Conservation (phyloP, 2,113 vertebrate genomes). For the Hiodon alosoides region DNA sequence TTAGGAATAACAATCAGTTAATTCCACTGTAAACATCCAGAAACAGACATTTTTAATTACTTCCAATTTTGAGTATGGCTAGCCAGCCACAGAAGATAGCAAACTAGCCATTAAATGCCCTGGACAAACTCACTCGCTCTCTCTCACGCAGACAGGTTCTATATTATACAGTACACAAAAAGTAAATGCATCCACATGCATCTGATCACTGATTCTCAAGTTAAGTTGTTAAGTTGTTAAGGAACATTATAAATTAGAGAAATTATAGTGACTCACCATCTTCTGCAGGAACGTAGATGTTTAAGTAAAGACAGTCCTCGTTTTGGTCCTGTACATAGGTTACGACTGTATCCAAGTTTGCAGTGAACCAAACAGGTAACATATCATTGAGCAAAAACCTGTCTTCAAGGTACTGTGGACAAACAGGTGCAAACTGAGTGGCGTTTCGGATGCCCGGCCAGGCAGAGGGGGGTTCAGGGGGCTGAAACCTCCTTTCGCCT, state of each 20-base stretch:
- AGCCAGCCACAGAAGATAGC: no score
- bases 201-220: not conserved
- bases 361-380: slow-evolving; percentile 73
- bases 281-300: slow-evolving; percentile 74
- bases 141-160: no score
- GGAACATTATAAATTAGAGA: no score
- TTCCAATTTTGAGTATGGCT: no score
- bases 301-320: slow-evolving; percentile 72
- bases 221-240: not conserved
- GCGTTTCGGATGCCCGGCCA: slow-evolving; percentile 69
- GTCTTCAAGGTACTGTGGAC: slow-evolving; percentile 70
- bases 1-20: no score
- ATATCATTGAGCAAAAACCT: slow-evolving; percentile 67
- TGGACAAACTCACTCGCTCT: no score
- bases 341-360: slow-evolving; percentile 74
- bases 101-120: no score
- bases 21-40: no score
- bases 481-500: slow-evolving; percentile 70
- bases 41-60: no score
- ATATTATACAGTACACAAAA: no score
- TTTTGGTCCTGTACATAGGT: slow-evolving; percentile 73
- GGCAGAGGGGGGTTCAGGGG: slow-evolving; percentile 65
- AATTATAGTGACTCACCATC: slow-evolving; percentile 61
- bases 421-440: slow-evolving; percentile 68
- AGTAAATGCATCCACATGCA: not conserved